These are phyloP conservation scores for Semotilus atromaculatus DNA, from an alignment of 2,797 vertebrate genomes.

Conservation along the genomic window DNA sequence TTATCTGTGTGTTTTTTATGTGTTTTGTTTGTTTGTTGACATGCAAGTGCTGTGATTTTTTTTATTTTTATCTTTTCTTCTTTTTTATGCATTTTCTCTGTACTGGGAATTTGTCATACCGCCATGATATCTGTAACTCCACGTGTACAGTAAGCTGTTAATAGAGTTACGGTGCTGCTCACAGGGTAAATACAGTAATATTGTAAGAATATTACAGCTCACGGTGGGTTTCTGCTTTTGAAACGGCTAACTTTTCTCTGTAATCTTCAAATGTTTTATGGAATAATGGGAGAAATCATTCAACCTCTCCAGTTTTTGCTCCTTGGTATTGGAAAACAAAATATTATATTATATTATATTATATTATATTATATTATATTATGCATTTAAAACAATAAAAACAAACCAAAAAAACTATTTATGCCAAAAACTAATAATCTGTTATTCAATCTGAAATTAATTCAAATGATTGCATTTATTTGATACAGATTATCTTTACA, in stretches of 20 bases:
- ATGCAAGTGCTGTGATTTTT: neutral
- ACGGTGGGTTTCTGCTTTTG: constrained; percentile 84
- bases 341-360: too few species aligned
- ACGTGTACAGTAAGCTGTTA: neutral
- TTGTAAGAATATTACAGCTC: constrained; percentile 67
- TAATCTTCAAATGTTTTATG: constrained; percentile 93
- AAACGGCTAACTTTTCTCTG: constrained; percentile 83
- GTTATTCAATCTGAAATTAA: neutral
- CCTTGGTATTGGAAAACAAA: constrained; percentile 41
- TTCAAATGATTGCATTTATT: neutral
- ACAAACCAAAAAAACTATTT: too few species aligned
- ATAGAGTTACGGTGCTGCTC: constrained; percentile 14
- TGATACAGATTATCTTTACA: neutral
- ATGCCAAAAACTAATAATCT: too few species aligned
- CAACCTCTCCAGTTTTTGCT: constrained; percentile 79
- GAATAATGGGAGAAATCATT: constrained; percentile 91
- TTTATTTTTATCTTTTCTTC: neutral
- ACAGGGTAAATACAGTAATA: constrained; percentile 33
- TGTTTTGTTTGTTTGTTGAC: constrained; percentile 39
- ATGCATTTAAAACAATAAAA: neutral
- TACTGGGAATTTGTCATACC: neutral
- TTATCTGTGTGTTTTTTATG: constrained; percentile 17
- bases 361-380: neutral
- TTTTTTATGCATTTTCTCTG: neutral
- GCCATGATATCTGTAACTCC: constrained; percentile 25